These are phyloP conservation scores for Turritopsis rubra DNA, from an alignment of 30 jellyfish, hydroid and myxozoan genomes.

Conservation along the genomic window DNA sequence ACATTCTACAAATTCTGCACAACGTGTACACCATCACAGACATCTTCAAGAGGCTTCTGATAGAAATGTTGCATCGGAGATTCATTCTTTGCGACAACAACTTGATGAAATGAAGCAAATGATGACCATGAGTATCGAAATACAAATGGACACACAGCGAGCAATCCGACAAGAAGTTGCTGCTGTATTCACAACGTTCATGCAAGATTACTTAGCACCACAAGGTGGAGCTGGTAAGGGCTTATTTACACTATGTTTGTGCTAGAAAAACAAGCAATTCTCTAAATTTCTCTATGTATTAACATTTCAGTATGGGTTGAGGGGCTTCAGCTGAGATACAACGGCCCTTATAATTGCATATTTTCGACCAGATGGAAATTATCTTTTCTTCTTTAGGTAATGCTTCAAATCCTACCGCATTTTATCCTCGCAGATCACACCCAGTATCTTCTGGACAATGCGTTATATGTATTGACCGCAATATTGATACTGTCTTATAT, in stretches of 20 bases:
- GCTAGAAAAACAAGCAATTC: too few relatives aligned
- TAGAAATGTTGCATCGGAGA: conserved; percentile 36
- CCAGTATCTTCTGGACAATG: conserved; percentile 72
- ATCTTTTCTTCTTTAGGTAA: background rate
- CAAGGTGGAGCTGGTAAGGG: background rate
- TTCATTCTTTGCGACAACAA: conserved; percentile 37
- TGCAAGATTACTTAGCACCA: conserved; percentile 24
- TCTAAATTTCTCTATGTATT: too few relatives aligned
- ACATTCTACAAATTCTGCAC: background rate
- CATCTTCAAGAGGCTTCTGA: background rate
- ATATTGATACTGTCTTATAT: conserved; percentile 68
- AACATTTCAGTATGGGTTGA: too few relatives aligned
- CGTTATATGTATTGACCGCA: conserved; percentile 64
- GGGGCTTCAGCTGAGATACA: too few relatives aligned
- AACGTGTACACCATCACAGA: background rate
- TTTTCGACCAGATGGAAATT: too few relatives aligned
- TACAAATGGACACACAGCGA: conserved; percentile 81
- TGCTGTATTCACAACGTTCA: conserved; percentile 68
- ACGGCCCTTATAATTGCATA: too few relatives aligned
- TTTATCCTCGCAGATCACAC: conserved; percentile 16
- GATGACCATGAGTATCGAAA: conserved; percentile 62
- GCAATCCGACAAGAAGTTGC: conserved; percentile 86
- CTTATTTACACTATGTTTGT: too few relatives aligned
- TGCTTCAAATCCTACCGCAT: background rate
- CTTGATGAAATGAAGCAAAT: conserved; percentile 69